Conservation (phyloP, 2,113 vertebrate genomes). For the Lepisosteus osseus region DNA sequence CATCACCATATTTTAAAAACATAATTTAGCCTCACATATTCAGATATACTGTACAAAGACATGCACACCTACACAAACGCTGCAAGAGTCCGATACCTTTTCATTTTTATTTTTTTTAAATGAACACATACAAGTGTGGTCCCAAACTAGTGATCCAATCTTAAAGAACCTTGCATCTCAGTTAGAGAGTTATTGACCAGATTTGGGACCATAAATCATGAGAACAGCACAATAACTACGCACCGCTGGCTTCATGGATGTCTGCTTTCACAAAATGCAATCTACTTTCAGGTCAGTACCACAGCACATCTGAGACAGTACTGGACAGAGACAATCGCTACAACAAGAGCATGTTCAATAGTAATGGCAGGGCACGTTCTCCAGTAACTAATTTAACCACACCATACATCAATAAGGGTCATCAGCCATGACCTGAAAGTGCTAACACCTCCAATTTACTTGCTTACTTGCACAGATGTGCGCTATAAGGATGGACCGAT, state of each 20-base stretch:
- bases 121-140: background rate
- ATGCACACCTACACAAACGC: no score
- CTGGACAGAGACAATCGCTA: constrained; percentile 39
- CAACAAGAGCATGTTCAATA: background rate
- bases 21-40: no score
- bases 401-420: no score
- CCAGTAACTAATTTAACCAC: no score
- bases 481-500: no score
- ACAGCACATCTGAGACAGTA: constrained; percentile 27
- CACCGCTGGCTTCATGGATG: constrained; percentile 42
- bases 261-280: constrained; percentile 37
- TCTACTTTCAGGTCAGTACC: constrained; percentile 44
- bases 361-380: no score
- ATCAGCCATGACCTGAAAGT: no score
- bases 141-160: constrained; percentile 38
- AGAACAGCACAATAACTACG: constrained; percentile 31
- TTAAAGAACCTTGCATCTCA: constrained; percentile 50
- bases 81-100: no score
- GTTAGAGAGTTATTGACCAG: constrained; percentile 59
- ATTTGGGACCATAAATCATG: constrained; percentile 61
- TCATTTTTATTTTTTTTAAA: background rate
- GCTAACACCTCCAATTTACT: no score
- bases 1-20: no score
- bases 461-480: no score
- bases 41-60: no score